Conservation (phyloP, 2,888 invertebrate species). For the Syritta pipiens region DNA sequence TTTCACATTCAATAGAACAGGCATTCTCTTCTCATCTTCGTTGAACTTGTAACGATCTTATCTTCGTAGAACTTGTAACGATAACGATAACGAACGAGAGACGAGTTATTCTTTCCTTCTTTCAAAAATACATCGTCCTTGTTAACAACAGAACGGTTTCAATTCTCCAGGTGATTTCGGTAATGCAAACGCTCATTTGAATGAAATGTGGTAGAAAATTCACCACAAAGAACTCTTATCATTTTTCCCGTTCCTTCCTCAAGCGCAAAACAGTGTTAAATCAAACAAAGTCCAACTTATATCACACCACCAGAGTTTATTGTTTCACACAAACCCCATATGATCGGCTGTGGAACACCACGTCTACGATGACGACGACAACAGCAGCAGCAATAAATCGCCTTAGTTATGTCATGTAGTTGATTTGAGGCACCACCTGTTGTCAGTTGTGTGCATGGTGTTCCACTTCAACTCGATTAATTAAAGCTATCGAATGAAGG, state of each 20-base stretch:
- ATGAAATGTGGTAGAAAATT: too few relatives aligned
- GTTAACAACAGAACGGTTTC: too few relatives aligned
- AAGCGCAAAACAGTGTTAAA: background rate
- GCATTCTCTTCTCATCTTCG: too few relatives aligned
- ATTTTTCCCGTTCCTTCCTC: background rate
- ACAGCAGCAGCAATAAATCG: background rate
- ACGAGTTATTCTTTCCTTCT: too few relatives aligned
- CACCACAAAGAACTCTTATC: constrained; percentile 15
- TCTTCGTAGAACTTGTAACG: too few relatives aligned
- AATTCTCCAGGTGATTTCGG: too few relatives aligned
- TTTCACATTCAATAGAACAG: too few relatives aligned
- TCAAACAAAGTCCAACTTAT: constrained; percentile 2
- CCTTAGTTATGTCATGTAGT: constrained; percentile 43
- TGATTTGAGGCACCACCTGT: constrained; percentile 48
- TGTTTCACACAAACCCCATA: constrained; percentile 15
- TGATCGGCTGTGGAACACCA: background rate
- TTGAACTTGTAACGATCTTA: too few relatives aligned
- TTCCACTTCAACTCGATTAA: constrained; percentile 42
- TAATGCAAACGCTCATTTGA: too few relatives aligned
- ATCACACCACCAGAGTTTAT: background rate
- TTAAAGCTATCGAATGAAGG: constrained; percentile 33
- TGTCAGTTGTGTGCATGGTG: constrained; percentile 24
- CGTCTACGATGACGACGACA: background rate
- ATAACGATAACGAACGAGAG: too few relatives aligned
- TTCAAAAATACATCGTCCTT: too few relatives aligned